Evolutionary conservation across 2,888 invertebrate genomes (phyloP).

Genomic region (Hydroisotoma schaefferi): DNA sequence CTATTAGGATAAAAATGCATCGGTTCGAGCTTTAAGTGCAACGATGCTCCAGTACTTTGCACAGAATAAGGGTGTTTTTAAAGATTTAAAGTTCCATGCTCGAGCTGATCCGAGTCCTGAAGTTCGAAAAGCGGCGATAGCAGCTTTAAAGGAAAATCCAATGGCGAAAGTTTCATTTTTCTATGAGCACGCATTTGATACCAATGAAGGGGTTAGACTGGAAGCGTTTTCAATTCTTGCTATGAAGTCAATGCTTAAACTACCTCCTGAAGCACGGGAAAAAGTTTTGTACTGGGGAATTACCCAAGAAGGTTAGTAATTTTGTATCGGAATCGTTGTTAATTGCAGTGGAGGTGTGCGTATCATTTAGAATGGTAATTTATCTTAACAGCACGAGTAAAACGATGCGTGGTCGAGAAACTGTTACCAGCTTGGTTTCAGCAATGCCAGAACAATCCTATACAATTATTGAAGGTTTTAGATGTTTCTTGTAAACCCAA

Average conservation of each 20-base stretch:
- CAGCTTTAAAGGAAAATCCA: not conserved
- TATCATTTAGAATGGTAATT: too few species aligned
- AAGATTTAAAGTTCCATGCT: conserved; percentile 14
- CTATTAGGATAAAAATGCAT: conserved; percentile 14
- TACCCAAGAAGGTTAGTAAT: conserved; percentile 16
- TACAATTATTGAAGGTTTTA: conserved; percentile 15
- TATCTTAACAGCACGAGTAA: not conserved
- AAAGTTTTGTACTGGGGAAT: conserved; percentile 13
- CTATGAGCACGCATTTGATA: conserved; percentile 21
- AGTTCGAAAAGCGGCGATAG: conserved; percentile 8
- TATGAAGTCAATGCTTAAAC: not conserved
- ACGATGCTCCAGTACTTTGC: not conserved
- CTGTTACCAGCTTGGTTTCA: conserved; percentile 24
- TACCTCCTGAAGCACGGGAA: not conserved
- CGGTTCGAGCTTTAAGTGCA: conserved; percentile 11
- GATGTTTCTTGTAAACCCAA: conserved; percentile 12
- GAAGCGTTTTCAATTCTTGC: conserved; percentile 10
- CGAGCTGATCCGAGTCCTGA: conserved; percentile 16
- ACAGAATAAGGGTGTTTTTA: not conserved
- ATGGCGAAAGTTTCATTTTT: conserved; percentile 10
- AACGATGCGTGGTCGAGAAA: conserved; percentile 7
- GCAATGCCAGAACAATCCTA: conserved; percentile 9
- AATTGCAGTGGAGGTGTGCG: too few species aligned
- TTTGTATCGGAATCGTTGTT: too few species aligned
- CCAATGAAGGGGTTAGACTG: conserved; percentile 4